Evolutionary conservation across 2,113 vertebrate genomes (phyloP).

Genomic region (Lagopus leucura): DNA sequence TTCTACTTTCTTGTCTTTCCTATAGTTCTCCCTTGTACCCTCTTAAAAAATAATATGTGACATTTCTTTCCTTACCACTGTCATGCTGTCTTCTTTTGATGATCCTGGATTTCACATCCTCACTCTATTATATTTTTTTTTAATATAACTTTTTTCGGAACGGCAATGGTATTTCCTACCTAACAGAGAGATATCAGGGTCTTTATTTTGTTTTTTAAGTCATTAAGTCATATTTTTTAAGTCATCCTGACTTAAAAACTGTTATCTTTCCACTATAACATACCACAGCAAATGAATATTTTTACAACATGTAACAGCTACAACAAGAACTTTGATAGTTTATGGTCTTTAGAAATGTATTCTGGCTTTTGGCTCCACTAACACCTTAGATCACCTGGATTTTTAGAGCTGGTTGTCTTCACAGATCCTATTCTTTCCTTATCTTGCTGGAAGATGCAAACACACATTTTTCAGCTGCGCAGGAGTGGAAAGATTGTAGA

Average conservation of each 20-base stretch:
- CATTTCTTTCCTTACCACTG: not conserved
- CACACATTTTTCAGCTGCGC: not conserved
- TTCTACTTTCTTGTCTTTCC: not conserved
- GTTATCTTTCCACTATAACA: not conserved
- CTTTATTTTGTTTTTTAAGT: not conserved
- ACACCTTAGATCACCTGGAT: not conserved
- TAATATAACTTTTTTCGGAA: not conserved
- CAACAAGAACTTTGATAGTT: not conserved
- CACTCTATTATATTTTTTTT: not conserved
- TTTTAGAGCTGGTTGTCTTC: not conserved
- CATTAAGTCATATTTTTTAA: too few relatives aligned
- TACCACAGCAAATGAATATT: not conserved
- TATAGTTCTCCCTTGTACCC: not conserved
- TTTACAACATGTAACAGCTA: not conserved
- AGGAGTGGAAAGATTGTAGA: not conserved
- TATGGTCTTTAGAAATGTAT: not conserved
- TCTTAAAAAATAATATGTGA: not conserved
- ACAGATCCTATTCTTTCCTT: not conserved
- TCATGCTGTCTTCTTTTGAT: not conserved
- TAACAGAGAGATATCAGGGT: not conserved
- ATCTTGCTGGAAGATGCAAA: not conserved
- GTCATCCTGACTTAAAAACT: not conserved
- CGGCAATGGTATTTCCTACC: not conserved
- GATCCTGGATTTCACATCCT: not conserved
- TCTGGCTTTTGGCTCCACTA: not conserved